Percentiles rank a stretch among this genome's conserved stretches.
Conservation (phyloP, 2,113 vertebrate species). For the Piaya cayana region DNA sequence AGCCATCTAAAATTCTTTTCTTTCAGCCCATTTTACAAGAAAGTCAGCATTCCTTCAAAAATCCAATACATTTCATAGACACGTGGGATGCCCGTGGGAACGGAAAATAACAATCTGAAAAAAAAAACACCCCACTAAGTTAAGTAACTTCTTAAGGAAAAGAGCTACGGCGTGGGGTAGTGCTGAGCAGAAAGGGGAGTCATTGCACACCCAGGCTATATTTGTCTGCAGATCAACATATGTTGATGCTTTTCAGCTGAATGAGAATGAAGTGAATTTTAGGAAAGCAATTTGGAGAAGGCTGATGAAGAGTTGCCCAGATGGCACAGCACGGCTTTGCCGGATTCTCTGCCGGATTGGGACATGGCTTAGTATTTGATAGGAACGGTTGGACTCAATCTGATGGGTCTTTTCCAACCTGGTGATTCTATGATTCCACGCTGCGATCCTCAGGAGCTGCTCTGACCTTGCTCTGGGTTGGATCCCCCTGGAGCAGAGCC, state of each 20-base stretch:
- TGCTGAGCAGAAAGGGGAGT: not conserved
- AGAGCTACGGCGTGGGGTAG: not conserved
- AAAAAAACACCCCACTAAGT: not conserved
- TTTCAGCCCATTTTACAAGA: not conserved
- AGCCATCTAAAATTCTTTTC: not conserved
- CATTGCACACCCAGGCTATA: not conserved
- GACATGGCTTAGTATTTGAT: too few species aligned
- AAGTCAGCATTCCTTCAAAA: not conserved
- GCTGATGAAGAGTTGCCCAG: rapidly evolving
- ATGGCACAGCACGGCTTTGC: rapidly evolving
- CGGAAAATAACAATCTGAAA: conserved; percentile 21
- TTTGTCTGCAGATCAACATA: not conserved
- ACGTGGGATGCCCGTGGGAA: not conserved
- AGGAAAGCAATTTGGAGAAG: not conserved
- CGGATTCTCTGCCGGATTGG: too few species aligned
- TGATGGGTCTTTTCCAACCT: too few species aligned
- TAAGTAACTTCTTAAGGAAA: not conserved
- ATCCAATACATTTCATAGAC: not conserved
- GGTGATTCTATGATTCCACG: too few species aligned
- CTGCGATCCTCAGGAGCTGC: not conserved
- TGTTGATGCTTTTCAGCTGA: not conserved
- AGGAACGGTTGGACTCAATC: too few species aligned
- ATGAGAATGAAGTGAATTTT: not conserved
- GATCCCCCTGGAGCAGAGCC: not conserved
- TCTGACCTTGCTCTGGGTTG: not conserved